Evolutionary conservation across 2,797 vertebrate species (phyloP).

Genomic region (Eupleurogrammus muticus): DNA sequence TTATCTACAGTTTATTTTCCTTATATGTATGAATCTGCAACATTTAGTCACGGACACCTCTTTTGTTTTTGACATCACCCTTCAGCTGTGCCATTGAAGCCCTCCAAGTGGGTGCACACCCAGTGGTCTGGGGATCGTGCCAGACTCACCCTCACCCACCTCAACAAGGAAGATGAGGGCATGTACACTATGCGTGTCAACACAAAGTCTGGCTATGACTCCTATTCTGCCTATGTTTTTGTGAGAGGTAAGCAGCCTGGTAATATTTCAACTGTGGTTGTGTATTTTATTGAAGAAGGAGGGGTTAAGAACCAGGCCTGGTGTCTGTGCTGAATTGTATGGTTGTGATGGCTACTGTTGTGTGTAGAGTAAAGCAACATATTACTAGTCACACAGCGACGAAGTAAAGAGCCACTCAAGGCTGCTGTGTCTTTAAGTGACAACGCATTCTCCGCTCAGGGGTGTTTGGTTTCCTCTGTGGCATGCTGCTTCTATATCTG

Average conservation of each 20-base stretch:
- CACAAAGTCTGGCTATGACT: slow-evolving; percentile 95
- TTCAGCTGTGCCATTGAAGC: slow-evolving; percentile 87
- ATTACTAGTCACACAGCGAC: slow-evolving; percentile 1
- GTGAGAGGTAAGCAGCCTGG: slow-evolving; percentile 87
- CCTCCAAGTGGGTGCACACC: slow-evolving; percentile 92
- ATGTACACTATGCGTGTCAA: slow-evolving; percentile 91
- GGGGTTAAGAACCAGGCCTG: too few species aligned
- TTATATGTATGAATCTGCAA: background rate
- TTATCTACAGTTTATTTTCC: background rate
- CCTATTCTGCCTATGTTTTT: slow-evolving; percentile 93
- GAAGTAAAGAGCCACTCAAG: background rate
- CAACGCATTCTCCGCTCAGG: slow-evolving; percentile 21
- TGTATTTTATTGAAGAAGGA: background rate
- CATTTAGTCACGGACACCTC: background rate
- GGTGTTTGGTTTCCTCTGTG: slow-evolving; percentile 69
- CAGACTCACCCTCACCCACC: slow-evolving; percentile 90
- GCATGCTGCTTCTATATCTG: slow-evolving; percentile 72
- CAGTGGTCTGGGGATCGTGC: slow-evolving; percentile 95
- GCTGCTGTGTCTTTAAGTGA: slow-evolving; percentile 69
- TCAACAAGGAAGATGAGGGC: slow-evolving; percentile 99
- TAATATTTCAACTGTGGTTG: background rate
- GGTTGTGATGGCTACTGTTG: background rate
- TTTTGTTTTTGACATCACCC: slow-evolving; percentile 15
- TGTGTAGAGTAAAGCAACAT: background rate
- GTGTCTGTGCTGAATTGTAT: background rate